Percentiles rank a stretch among this genome's conserved stretches.
phyloP scores from a whole-genome alignment of 2,113 vertebrate genomes.

The Ginglymostoma cirratum region DNA sequence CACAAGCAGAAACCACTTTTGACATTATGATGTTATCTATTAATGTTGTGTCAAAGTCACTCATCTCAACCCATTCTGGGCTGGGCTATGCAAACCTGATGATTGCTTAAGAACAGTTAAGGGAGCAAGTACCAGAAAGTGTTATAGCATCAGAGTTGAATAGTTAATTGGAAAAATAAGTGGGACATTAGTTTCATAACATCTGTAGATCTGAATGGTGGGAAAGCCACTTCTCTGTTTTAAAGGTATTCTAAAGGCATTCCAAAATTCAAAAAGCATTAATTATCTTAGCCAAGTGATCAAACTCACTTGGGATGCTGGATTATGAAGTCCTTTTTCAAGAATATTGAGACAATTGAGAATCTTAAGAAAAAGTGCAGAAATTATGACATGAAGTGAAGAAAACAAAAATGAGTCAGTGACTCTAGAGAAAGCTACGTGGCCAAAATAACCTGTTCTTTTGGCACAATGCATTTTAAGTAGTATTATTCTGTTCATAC shows the following conservation, averaged over 20 bases:
- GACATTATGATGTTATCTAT: neutral
- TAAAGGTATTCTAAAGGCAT: neutral
- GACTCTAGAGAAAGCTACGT: neutral
- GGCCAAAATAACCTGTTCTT: neutral
- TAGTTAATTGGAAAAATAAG: neutral
- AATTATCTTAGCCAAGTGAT: neutral
- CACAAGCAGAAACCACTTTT: neutral
- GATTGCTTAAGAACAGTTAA: constrained; percentile 28
- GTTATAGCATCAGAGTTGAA: neutral
- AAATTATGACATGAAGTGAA: neutral
- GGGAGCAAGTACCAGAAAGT: neutral
- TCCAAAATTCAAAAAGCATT: neutral
- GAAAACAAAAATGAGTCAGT: neutral
- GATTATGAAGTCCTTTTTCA: neutral
- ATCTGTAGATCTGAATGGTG: neutral
- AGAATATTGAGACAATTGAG: neutral
- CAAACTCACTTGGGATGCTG: neutral
- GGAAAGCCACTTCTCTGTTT: neutral
- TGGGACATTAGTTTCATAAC: neutral
- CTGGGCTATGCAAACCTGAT: constrained; percentile 45
- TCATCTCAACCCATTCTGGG: neutral
- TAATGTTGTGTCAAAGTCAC: neutral
- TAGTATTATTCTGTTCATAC: neutral
- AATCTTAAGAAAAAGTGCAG: neutral
- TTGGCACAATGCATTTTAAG: neutral